Base-by-base conservation (phyloP, 2,888 invertebrate species). In the Acanthoscelides obtectus region DNA sequence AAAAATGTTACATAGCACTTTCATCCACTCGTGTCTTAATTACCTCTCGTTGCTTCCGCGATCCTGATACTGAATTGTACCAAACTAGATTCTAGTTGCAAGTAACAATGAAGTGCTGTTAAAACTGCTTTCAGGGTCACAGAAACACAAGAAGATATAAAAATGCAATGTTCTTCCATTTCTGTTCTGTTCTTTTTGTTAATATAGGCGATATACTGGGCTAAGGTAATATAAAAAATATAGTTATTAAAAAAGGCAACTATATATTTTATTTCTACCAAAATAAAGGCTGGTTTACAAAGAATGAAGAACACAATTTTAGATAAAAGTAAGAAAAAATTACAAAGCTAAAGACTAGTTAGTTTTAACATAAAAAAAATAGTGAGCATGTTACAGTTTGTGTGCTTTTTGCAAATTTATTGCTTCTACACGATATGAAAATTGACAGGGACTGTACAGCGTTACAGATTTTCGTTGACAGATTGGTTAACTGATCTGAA, bases 291-390 rank as follows among this genome's bases (percentile, higher is more conserved):
- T 78, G 79, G 79, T 75, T 76, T 80, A 80, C 79, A 75, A 70
- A 77, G 73, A 73, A 72, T 73, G 74, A 69, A 77, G 77, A 74
- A 74, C 67, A 75, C 70, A 73, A 73, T 73, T 73, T 72, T 63
- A 72, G 69, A 74, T 72, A 72, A 74, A 74, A 74, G 72, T 69
- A 71, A 74, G 71, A 73, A 78, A 76, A 75, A 76, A 80, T 81
- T 80, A 81, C 79, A 81, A 81, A 81, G 80, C 82, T 83, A 83
- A 81, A 75, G 83, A 83, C 83, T 83, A 83, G 83, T 80, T 81
- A 81, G 76, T 79, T 65, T 73, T 64, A 71, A 70, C 71, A 71
- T 45, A 45, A 45, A 45, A n/a, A 45, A 45, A 45, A 12, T 45
- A 45, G 45, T 45, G 45, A 45, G 45, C 45, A 45, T 12, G 45